phyloP scores from a whole-genome alignment of 1,140 invertebrate genomes.

The Melitaea cinxia region DNA sequence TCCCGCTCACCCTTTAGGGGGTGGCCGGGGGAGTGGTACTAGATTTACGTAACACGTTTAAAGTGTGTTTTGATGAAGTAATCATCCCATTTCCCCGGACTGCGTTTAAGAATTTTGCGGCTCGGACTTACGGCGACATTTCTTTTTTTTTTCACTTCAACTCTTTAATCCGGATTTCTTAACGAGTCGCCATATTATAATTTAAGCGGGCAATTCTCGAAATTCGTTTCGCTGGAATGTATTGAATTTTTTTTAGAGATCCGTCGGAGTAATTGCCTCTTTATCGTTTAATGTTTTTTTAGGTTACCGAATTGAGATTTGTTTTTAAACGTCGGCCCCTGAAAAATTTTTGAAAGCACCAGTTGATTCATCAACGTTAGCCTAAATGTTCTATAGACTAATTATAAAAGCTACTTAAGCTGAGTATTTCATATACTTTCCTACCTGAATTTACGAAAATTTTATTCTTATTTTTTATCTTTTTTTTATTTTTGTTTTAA shows the following conservation, averaged over 20 bases:
- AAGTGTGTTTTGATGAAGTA: constrained; percentile 82
- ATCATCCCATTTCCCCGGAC: constrained; percentile 78
- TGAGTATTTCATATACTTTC: constrained; percentile 18
- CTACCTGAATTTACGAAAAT: neutral
- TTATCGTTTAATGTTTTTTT: constrained; percentile 35
- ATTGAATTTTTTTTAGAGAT: constrained; percentile 44
- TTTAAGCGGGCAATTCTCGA: constrained; percentile 46
- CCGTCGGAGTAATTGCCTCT: constrained; percentile 39
- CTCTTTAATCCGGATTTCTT: constrained; percentile 70
- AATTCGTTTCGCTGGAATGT: constrained; percentile 40
- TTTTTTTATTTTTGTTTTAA: neutral
- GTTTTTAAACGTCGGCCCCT: constrained; percentile 20
- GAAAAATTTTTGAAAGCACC: constrained; percentile 25
- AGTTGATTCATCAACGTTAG: constrained; percentile 26
- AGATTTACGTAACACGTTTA: constrained; percentile 82
- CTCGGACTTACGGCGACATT: constrained; percentile 63
- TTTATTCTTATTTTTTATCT: neutral
- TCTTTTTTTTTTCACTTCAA: constrained; percentile 57
- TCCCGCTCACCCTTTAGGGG: constrained; percentile 61
- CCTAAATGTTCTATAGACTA: constrained; percentile 25
- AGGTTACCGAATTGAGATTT: constrained; percentile 25
- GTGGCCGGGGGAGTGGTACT: constrained; percentile 63
- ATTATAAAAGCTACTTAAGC: constrained; percentile 23
- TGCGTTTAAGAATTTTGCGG: constrained; percentile 80
- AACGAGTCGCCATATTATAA: constrained; percentile 62